Evolutionary conservation across 1,140 invertebrate genomes (phyloP).

Genomic region (Diprion similis): DNA sequence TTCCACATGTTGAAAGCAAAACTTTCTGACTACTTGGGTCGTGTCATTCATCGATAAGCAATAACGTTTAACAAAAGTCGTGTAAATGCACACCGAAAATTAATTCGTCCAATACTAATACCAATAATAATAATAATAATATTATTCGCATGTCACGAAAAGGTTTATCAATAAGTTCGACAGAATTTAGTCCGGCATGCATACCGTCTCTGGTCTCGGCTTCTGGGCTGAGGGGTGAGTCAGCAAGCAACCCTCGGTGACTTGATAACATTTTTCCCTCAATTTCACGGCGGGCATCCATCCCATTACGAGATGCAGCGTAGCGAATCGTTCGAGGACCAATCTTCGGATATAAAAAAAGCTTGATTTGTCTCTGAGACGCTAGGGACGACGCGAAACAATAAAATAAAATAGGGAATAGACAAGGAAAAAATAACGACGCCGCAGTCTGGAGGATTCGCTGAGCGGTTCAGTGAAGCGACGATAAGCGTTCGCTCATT

Average conservation of each 20-base stretch:
- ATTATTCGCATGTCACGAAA: no score
- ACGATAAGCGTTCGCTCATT: constrained; percentile 3
- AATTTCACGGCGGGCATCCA: neutral
- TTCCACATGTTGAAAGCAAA: no score
- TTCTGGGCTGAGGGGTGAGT: no score
- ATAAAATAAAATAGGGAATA: neutral
- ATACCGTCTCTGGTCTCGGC: no score
- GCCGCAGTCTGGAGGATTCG: neutral
- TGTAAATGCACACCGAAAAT: no score
- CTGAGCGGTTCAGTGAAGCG: neutral
- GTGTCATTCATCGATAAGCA: no score
- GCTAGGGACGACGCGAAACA: neutral
- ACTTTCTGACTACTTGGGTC: no score
- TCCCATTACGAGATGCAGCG: neutral
- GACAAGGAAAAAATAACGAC: neutral
- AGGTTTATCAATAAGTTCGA: no score
- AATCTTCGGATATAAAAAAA: constrained; percentile 1
- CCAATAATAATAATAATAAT: no score
- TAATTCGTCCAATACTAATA: no score
- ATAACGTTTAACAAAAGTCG: no score
- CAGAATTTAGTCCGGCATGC: no score
- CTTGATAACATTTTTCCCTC: neutral
- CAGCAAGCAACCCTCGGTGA: neutral
- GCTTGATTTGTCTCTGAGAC: neutral
- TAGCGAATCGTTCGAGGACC: neutral